Base-by-base conservation (phyloP, 2,113 vertebrate species). In the Paracanthobrama guichenoti region DNA sequence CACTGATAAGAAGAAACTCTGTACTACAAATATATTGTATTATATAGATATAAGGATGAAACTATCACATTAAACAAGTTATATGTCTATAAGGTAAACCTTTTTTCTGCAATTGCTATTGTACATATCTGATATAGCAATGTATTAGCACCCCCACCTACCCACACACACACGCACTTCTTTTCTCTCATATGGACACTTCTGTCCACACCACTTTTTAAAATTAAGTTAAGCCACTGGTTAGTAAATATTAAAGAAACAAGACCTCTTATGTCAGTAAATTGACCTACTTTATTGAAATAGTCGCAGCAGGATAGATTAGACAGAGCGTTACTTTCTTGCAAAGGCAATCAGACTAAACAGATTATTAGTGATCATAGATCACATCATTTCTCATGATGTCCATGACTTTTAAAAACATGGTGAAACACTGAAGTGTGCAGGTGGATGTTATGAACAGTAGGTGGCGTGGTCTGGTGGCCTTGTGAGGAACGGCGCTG, bases 291-390 rank as follows among this genome's bases (percentile, higher is more conserved):
- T 10, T 39, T 1, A 44, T 24, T 71, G 11, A 71, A 72, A 42
- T 71, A 35, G 6, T 71, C 16, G 18, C 64, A 67, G 64, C 28
- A 18, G 28, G 28, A 31, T 35, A 18, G 8, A 67, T 67, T 35
- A 20, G 7, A 35, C 28, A 20, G 16, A 67, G 64, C 16, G 12
- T 1, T 53, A 46, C 31, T 28, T 67, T 13, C 31, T 48, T 78
- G 64, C 55, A 42, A 55, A 67, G 31, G 31, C 67, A 69, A 24
- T 79, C 42, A 42, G n/a, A 78, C 13, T 44, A 84, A n/a, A 24
- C n/a, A 3, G 22, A 60, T 53, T 53, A 5, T 53, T 53, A 39
- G 39, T 39, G 39, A 7, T 53, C 14, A 53, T 53, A 18, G 5
- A 53, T 18, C 5, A 53, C 57, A 24, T 3, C 3, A 24, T 60